Percentiles rank a stretch among this genome's conserved stretches.
Evolutionary conservation across 1,140 invertebrate species (phyloP).

Genomic region (Microplitis demolitor): DNA sequence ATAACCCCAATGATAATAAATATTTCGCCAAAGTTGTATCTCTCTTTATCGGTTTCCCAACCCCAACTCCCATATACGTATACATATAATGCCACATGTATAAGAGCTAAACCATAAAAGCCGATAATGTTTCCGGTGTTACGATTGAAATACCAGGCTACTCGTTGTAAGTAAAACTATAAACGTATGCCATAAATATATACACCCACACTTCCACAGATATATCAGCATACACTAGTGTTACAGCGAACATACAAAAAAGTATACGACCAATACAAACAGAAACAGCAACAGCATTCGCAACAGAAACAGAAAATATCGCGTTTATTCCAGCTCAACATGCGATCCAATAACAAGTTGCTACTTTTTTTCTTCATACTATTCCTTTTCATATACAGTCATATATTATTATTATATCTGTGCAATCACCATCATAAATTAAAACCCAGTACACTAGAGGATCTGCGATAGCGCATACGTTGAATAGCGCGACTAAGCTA

Average conservation of each 20-base stretch:
- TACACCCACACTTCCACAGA: not conserved
- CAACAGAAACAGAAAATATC: slow-evolving; percentile 1
- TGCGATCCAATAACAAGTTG: slow-evolving; percentile 31
- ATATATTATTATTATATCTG: not conserved
- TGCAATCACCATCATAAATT: slow-evolving; percentile 31
- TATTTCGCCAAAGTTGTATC: too few relatives aligned
- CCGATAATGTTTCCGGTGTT: slow-evolving; percentile 14
- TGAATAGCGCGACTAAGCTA: too few relatives aligned
- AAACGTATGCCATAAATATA: slow-evolving; percentile 4
- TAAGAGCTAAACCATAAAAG: not conserved
- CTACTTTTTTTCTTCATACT: slow-evolving; percentile 25
- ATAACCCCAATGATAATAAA: too few relatives aligned
- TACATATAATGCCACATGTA: not conserved
- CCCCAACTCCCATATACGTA: not conserved
- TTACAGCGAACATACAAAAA: too few relatives aligned
- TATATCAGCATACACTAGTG: not conserved
- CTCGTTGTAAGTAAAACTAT: not conserved
- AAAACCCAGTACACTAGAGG: not conserved
- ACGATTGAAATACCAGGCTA: not conserved
- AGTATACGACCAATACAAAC: not conserved
- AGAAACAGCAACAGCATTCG: too few relatives aligned
- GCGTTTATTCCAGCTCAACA: slow-evolving; percentile 30
- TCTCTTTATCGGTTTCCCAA: not conserved
- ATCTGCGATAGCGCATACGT: not conserved
- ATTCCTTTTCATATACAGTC: not conserved